Evolutionary conservation across 2,888 invertebrate species (phyloP), one percentile per base, ranked within the genome.

Genomic region (Leptinotarsa rubiginosa): DNA sequence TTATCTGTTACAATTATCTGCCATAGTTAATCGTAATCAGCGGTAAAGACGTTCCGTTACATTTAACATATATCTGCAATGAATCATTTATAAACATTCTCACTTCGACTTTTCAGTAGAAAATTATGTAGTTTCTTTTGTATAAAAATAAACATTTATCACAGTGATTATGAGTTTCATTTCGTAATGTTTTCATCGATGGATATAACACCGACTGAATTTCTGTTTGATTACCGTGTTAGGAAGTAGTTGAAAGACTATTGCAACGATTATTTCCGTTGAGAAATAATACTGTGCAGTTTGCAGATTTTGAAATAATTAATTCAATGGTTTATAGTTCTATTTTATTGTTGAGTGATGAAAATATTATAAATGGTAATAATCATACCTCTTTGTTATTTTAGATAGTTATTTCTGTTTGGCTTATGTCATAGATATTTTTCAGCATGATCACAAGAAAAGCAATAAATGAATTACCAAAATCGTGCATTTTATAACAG

Each of bases 191-290:
- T 25, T 62, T 31, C 4, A n/a, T 25, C 31, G 25, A 25, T 62
- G 18, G 7, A 31, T 62, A 62, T 16, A n/a, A n/a, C 2, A 10
- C 62, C 12, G 62, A 62, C 62, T 62, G 3, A 31, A 50, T 62
- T 62, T 41, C 62, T 62, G 25, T 20, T 56, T 16, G 62, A 62
- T 62, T 31, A 62, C 31, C 31, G 31, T 62, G 25, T 62, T 2
- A 62, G 62, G 25, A 25, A 62, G 18, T 62, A 25, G 41, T 25
- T 62, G 31, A n/a, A n/a, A 56, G 56, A 56, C 18, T 62, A 62
- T 62, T 62, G 62, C 62, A 31, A 56, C 20, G 22, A 31, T 62
- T 12, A 41, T 62, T 62, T 41, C 62, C 62, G 62, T 25, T 62
- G n/a, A n/a, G n/a, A 62, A 62, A 41, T 41, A 12, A 62, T 31